Base-by-base conservation (phyloP, 35 echinoderm and acorn worm species). In the Stichopus chloronotus region DNA sequence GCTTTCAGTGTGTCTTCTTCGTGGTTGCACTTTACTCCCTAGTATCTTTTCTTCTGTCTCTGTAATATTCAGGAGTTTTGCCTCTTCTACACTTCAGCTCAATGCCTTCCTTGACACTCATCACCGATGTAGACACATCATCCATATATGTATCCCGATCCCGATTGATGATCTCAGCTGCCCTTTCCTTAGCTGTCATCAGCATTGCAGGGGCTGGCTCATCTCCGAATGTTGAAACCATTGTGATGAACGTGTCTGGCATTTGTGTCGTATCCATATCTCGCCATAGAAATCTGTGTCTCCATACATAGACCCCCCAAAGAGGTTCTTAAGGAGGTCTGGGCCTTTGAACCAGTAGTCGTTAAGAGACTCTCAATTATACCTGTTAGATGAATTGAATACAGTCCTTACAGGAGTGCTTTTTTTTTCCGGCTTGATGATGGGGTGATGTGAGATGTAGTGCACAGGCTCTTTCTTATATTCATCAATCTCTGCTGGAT, bases 71-170 rank as follows among this genome's bases (percentile, higher is more conserved):
- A 84, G 60, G 25, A 23, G 21, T 57, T 81, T 94, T 6, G 24
- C 25, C 53, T 63, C 72, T 56, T 92, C 90, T 65, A 23, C n/a
- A 25, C 16, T 55, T 94, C 60, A 96, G 59, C 57, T 94, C 86
- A n/a, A n/a, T 22, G 5, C 82, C 95, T 69, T 94, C 87, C 14
- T 76, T 58, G 16, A 60, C 63, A 4, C 59, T 94, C 53, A 16
- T 54, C 19, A 91, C 71, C 5, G 92, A 96, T 24, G 23, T 65
- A 55, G 92, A 96, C 10, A 92, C 88, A 81, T 96, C 95, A 88
- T 96, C 95, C 92, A 96, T 92, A 30, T 96, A 94, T 20, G 83
- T 94, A n/a, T n/a, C n/a, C n/a, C n/a, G n/a, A 25, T 82, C 83
- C 25, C 83, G 4, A 5, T 57, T 93, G 1, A 95, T 54, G 5